Base-by-base conservation (phyloP, 2,113 vertebrate genomes). In the Bettongia penicillata region DNA sequence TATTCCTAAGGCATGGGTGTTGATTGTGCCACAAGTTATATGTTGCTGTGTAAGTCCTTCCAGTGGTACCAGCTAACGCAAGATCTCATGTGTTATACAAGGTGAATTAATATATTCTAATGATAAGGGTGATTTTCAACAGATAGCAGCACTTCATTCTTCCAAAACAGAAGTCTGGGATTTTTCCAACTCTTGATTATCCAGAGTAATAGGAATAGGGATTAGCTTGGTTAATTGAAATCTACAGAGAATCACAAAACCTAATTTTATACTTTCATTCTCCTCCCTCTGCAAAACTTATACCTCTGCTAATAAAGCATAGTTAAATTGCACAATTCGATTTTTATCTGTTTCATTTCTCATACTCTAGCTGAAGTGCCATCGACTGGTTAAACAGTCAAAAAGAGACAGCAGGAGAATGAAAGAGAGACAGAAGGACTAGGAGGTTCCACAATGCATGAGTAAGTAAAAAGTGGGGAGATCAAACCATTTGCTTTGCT, bases 181-280 rank as follows among this genome's bases (percentile, higher is more conserved):
- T 94, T 96, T 92, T 97, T 91, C 53, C 93, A 95, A 96, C 89
- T 97, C 68, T 96, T 90, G 93, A 91, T 97, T 92, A 95, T 94
- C 92, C 93, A 92, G 52, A 53, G 94, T 95, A 95, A 96, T 89
- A 92, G 52, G 68, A 43, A 97, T 91, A 49, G 95, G 96, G 93
- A 97, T 97, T 92, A 95, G 53, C 93, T 89, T 7, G 51, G 95
- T 77, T 96, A 97, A 97, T 90, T 93, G 95, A 97, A 98, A 97
- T 53, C 52, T 25, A 95, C 51, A 96, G 91, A 94, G 92, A 90
- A 96, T 95, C 26, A 93, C 55, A 95, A 95, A 94, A 28, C 31
- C 96, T 84, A 92, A 96, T 96, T 98, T 96, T 94, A 97, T 90
- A 93, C 91, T 93, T 96, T 94, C 91, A 93, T 51, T 96, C 91